Percentiles rank a stretch among this genome's conserved stretches.
These are phyloP conservation scores for Conus betulinus DNA, from an alignment of 1,140 invertebrate genomes.

Conservation along the genomic window DNA sequence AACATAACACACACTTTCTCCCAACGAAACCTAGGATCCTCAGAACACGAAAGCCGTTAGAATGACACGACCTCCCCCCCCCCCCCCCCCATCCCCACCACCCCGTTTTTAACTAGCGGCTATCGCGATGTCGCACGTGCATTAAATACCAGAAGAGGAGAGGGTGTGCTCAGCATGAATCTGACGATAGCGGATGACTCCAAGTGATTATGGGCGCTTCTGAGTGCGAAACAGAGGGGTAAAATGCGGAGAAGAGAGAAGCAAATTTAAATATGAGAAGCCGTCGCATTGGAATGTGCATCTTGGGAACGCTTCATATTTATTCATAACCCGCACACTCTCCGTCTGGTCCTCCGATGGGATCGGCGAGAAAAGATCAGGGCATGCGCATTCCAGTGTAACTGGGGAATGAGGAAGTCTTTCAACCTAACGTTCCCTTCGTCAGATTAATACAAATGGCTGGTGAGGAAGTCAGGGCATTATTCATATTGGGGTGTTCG, in stretches of 20 bases:
- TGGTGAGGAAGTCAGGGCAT: too few relatives aligned
- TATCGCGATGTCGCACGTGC: too few relatives aligned
- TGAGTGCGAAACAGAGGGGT: too few relatives aligned
- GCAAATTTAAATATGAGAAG: background rate
- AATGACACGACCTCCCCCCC: too few relatives aligned
- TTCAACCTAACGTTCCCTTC: too few relatives aligned
- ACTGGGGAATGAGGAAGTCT: too few relatives aligned
- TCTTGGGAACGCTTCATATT: slow-evolving; percentile 27
- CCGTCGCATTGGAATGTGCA: slow-evolving; percentile 4
- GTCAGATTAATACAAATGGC: too few relatives aligned
- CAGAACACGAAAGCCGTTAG: too few relatives aligned
- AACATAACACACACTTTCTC: slow-evolving; percentile 9
- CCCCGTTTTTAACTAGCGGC: too few relatives aligned
- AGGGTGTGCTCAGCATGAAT: background rate
- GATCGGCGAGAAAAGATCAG: background rate
- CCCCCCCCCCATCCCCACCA: too few relatives aligned
- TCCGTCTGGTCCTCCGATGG: slow-evolving; percentile 11
- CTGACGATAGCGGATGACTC: background rate
- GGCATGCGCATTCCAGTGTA: background rate
- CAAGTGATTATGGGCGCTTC: background rate
- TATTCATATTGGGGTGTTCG: too few relatives aligned
- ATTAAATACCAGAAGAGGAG: too few relatives aligned
- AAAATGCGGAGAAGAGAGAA: background rate
- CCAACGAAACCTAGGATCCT: background rate
- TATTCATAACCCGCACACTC: slow-evolving; percentile 19